Base-by-base conservation (phyloP, 2,888 invertebrate genomes). In the Amaurobius ferox region DNA sequence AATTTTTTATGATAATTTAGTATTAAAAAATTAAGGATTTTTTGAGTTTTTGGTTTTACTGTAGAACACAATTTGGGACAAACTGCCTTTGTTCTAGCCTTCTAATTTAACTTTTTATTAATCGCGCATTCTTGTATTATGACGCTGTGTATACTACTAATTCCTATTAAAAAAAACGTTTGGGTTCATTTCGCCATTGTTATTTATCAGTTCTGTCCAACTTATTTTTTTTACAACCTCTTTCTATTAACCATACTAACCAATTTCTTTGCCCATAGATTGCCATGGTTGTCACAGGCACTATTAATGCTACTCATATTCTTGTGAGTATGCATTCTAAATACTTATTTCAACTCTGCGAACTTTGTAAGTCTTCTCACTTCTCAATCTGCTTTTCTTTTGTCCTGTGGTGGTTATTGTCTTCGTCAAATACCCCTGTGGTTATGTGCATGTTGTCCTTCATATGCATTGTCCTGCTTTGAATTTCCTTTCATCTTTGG, bases 291-390 rank as follows among this genome's bases (percentile, higher is more conserved):
- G 44, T 78, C 40, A 68, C 73, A 73, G 73, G 73, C 67, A 86
- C 73, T 77, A 77, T 79, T 86, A 62, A 73, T 73, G 74, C 85
- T 86, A 86, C 85, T 86, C 85, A 86, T 86, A 44, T 74, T 74
- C 81, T 74, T 86, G 85, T 86, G 85, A 86, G 85, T 86, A 86
- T 86, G 85, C 85, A 61, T 55, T 78, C 73, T 78, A 29, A 71
- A 32, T 26, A 48, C 40, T 71, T 29, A 35, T 78, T 48, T 78
- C 66, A 32, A n/a, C 32, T 30, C 32, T 35, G 19, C 66, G 19
- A 30, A 55, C 23, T 23, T 55, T 23, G 55, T 55, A 55, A 55
- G 55, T 55, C 55, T 55, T 55, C 55, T 55, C 23, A 23, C 19
- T 23, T 23, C n/a, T n/a, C n/a, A n/a, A n/a, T n/a, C n/a, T n/a